Evolutionary conservation across 53 echinoderm and acorn worm species (phyloP).

Genomic region (Mesocentrotus franciscanus): DNA sequence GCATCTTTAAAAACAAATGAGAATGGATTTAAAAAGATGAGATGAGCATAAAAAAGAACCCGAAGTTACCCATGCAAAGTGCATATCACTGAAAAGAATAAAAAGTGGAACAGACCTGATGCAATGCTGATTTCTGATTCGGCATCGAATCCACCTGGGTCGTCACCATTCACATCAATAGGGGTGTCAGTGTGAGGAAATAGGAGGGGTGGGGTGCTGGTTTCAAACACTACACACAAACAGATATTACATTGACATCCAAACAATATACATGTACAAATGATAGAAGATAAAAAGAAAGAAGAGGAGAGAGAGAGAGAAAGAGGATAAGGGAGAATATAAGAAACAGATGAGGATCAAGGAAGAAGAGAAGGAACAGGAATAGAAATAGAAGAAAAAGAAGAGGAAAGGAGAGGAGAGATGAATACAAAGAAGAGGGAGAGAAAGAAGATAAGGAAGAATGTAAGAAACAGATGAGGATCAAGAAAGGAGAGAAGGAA

Average conservation of each 20-base stretch:
- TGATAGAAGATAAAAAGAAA: not conserved
- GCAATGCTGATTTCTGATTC: slow-evolving; percentile 76
- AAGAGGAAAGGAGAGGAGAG: too few relatives aligned
- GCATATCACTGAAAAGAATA: not conserved
- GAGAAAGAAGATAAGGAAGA: not conserved
- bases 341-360: not conserved
- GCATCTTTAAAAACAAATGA: too few relatives aligned
- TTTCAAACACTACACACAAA: slow-evolving; percentile 45
- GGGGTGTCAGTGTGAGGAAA: slow-evolving; percentile 56
- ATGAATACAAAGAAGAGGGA: not conserved
- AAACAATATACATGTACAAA: not conserved
- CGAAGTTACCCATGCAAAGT: slow-evolving; percentile 9
- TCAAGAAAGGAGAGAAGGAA: not conserved
- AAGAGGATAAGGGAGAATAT: not conserved
- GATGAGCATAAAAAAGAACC: not conserved
- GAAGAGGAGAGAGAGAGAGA: not conserved
- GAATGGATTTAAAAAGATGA: not conserved
- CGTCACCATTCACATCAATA: slow-evolving; percentile 59
- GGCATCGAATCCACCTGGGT: slow-evolving; percentile 51
- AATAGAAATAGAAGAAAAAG: not conserved
- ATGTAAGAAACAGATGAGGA: not conserved
- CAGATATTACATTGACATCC: slow-evolving; percentile 31
- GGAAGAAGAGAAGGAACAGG: not conserved
- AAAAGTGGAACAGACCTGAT: slow-evolving; percentile 72
- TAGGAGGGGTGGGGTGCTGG: slow-evolving; percentile 44